Evolutionary conservation across 2,888 invertebrate genomes (phyloP), one percentile per base, ranked within the genome.

Genomic region (Dicycla oo): DNA sequence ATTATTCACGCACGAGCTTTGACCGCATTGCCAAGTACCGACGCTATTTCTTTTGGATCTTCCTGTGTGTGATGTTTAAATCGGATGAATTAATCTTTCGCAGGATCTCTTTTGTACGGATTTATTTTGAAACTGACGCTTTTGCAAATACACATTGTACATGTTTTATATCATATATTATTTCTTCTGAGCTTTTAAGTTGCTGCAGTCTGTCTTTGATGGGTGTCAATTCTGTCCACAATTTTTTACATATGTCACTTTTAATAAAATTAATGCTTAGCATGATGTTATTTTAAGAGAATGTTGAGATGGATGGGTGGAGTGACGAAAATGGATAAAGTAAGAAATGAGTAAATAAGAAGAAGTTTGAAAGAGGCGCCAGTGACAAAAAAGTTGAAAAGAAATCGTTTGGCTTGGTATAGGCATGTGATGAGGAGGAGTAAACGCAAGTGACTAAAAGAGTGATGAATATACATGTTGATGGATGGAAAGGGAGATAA

Each of bases 1-100:
- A 74, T 84, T 84, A 82, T 82, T 82, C 78, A 84, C 61, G 70
- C 69, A 64, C 63, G 62, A 56, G 51, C 57, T 69, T 74, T 84
- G 85, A 82, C 82, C 85, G 78, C 69, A 69, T 69, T 78, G 64
- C 69, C 49, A 68, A 79, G 38, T 7, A 34, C 80, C 30, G 23
- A 13, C 43, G 45, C 20, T 63, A 64, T 73, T 68, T 74, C 66
- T 49, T 83, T 83, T 58, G 13, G 68, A 68, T 65, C 67, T 66
- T 4, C 34, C 80, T 67, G 26, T 73, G 61, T 73, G 61, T 65
- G 76, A 26, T 65, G 49, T 68, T 64, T 62, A 51, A 82, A 73
- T 73, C 64, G 68, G 54, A 69, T 74, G 57, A 58, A 73, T 68
- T 56, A 68, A 83, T 79, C 64, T 73, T 53, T 40, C 51, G 20